Evolutionary conservation across 2,797 vertebrate species (phyloP).

Genomic region (Dicrostonyx torquatus): DNA sequence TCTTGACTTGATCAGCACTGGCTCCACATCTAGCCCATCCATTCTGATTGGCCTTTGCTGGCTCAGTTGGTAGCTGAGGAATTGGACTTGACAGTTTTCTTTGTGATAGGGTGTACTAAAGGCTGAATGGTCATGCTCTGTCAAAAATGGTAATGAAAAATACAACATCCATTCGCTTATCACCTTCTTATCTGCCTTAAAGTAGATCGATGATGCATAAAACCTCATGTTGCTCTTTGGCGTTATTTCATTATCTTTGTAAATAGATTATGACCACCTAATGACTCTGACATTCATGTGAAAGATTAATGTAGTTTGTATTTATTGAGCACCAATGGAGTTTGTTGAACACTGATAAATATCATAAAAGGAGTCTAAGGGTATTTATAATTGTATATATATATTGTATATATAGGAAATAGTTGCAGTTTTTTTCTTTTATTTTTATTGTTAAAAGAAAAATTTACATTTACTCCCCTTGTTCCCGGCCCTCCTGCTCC

Average conservation of each 20-base stretch:
- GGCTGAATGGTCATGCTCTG: constrained; percentile 8
- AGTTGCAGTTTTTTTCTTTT: background rate
- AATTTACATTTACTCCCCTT: too few species aligned
- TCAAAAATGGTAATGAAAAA: constrained; percentile 15
- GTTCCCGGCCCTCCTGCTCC: too few species aligned
- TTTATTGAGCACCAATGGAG: constrained; percentile 51
- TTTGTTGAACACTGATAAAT: constrained; percentile 34
- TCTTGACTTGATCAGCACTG: background rate
- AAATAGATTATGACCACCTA: constrained; percentile 63
- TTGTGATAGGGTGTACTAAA: background rate
- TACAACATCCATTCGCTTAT: background rate
- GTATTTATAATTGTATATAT: background rate
- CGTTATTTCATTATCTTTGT: constrained; percentile 56
- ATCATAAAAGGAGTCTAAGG: constrained; percentile 24
- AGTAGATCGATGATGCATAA: constrained; percentile 10
- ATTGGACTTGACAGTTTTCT: constrained; percentile 21
- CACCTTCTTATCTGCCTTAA: constrained; percentile 36
- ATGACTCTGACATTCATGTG: constrained; percentile 63
- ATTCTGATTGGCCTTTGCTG: rapidly evolving
- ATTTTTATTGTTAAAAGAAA: too few species aligned
- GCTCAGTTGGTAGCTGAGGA: background rate
- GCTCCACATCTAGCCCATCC: constrained; percentile 28
- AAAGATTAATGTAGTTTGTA: constrained; percentile 64
- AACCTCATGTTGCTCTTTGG: constrained; percentile 51
- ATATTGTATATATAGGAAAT: background rate